Conservation (phyloP, 2,888 invertebrate genomes). For the Cataglyphis livida region DNA sequence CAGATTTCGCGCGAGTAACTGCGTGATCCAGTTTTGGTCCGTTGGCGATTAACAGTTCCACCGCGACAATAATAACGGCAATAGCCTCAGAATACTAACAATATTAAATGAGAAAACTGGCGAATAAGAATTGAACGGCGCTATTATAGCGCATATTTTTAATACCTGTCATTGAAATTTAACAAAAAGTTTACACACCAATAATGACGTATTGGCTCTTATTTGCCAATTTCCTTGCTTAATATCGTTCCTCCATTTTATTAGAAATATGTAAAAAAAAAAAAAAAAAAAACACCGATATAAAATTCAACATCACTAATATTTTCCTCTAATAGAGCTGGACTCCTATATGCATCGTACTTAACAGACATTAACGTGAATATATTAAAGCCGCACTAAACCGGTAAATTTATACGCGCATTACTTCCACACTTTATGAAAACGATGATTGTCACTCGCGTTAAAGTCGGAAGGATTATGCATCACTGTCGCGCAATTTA, state of each 20-base stretch:
- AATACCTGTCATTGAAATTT: too few relatives aligned
- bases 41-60: neutral
- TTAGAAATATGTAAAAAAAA: neutral
- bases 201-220: too few relatives aligned
- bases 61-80: neutral
- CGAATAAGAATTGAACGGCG: too few relatives aligned
- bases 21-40: slow-evolving; percentile 1
- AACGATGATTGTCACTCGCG: neutral
- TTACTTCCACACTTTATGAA: neutral
- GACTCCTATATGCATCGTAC: neutral
- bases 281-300: neutral
- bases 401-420: neutral
- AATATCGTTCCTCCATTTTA: too few relatives aligned
- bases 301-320: neutral
- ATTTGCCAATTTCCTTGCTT: too few relatives aligned
- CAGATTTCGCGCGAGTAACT: slow-evolving; percentile 10
- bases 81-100: neutral
- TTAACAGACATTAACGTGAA: too few relatives aligned
- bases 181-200: too few relatives aligned
- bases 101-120: too few relatives aligned
- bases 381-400: neutral
- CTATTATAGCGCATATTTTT: neutral
- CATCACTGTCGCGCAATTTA: slow-evolving; percentile 58
- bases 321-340: neutral
- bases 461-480: neutral